Percentiles rank a stretch among this genome's conserved stretches.
phyloP scores from a whole-genome alignment of 1,140 invertebrate genomes.

The Eriosoma lanigerum region DNA sequence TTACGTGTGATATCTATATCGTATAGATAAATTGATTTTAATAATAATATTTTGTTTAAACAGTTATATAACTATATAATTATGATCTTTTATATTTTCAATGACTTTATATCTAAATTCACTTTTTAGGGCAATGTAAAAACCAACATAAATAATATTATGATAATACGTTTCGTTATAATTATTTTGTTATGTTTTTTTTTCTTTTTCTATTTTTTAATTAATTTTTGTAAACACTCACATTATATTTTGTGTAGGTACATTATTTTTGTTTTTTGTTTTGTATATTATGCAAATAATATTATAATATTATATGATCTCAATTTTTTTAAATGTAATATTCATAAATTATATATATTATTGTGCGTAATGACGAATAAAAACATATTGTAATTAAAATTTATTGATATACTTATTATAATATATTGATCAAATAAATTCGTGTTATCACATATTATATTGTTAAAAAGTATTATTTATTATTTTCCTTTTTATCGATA shows the following conservation, averaged over 20 bases:
- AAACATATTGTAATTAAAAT: neutral
- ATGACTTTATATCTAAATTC: neutral
- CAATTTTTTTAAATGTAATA: slow-evolving; percentile 19
- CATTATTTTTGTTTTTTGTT: slow-evolving; percentile 22
- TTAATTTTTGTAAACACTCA: slow-evolving; percentile 24
- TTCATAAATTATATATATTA: neutral
- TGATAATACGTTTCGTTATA: neutral
- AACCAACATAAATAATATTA: slow-evolving; percentile 25
- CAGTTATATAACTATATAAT: too few relatives aligned
- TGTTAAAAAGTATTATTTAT: too few relatives aligned
- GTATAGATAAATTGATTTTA: neutral
- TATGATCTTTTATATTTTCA: too few relatives aligned
- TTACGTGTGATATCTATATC: too few relatives aligned
- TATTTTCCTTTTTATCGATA: too few relatives aligned
- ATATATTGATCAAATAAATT: slow-evolving; percentile 34
- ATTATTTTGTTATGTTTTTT: slow-evolving; percentile 46
- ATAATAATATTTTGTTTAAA: neutral
- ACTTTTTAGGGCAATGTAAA: slow-evolving; percentile 19
- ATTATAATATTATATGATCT: slow-evolving; percentile 22
- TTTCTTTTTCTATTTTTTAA: neutral
- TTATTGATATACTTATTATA: too few relatives aligned
- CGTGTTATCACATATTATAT: slow-evolving; percentile 1
- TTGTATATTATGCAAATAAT: neutral
- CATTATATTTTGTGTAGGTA: neutral
- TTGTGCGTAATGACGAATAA: neutral